These are phyloP conservation scores for Bujurquina vittata DNA, from an alignment of 2,113 vertebrate genomes.

Conservation along the genomic window DNA sequence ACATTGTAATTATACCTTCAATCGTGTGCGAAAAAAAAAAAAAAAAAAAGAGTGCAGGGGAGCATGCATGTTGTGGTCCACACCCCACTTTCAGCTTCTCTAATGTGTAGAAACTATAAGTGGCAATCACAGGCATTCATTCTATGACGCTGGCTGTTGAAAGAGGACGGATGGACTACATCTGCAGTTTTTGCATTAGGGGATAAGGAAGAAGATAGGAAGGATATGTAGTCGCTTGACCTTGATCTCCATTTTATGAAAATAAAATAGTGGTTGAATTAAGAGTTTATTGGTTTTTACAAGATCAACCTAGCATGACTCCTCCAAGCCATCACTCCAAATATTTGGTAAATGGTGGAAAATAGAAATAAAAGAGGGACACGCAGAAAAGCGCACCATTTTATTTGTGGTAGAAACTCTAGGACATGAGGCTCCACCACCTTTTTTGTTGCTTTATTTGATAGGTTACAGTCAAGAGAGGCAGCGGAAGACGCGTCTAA, in stretches of 20 bases:
- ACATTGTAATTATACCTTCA: conserved; percentile 49
- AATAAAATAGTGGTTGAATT: conserved; percentile 56
- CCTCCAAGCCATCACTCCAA: neutral
- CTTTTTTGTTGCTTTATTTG: no score
- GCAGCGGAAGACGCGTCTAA: no score
- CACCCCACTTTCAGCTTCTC: conserved; percentile 28
- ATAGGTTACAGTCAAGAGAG: no score
- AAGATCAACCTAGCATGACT: neutral
- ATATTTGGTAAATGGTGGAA: neutral
- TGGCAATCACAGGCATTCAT: conserved; percentile 64
- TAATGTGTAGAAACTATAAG: conserved; percentile 60
- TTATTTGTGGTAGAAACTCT: neutral
- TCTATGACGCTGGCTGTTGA: conserved; percentile 51
- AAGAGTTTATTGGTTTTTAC: conserved; percentile 23
- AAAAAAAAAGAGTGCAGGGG: neutral
- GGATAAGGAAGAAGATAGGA: conserved; percentile 38
- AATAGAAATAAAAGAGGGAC: neutral
- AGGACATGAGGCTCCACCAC: neutral
- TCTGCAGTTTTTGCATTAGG: conserved; percentile 32
- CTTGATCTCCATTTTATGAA: conserved; percentile 35
- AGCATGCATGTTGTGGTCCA: conserved; percentile 30
- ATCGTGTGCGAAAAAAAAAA: neutral
- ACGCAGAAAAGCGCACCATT: neutral
- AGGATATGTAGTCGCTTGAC: conserved; percentile 39
- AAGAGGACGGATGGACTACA: conserved; percentile 28